Evolutionary conservation across 2,113 vertebrate genomes (phyloP), one percentile per base, ranked within the genome.

Genomic region (Megalops atlanticus): DNA sequence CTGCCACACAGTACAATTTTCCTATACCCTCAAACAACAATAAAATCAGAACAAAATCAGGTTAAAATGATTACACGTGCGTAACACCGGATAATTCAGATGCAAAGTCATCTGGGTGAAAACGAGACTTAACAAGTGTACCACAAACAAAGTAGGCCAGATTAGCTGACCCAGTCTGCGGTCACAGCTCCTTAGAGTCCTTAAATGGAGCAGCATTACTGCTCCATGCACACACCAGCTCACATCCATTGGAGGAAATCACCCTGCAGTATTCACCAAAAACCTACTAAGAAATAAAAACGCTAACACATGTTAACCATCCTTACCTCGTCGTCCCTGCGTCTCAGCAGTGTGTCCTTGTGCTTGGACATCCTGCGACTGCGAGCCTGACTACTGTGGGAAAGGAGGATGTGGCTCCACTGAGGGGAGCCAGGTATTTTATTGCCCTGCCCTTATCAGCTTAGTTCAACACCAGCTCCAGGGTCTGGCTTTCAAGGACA

Each of bases 361-460:
- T 82, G 89, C 80, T 82, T 84, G 24, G 86, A 89, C 82, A 81
- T 87, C 2, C 2, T 10, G 6, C 58, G n/a, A 2, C 24, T 31
- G 24, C 31, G 58, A n/a, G 58, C 0, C 24, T 31, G n/a, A 64
- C 80, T 45, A 12, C 31, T 14, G 11, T 41, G 4, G 14, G 38
- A 11, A 8, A 24, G 49, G 39, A 12, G 8, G 36, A 11, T 2
- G 27, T 18, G 39, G 18, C 14, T 16, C 52, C 27, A 24, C 15
- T 47, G 47, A 7, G 31, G 33, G 71, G 1, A 3, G 10, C 12
- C 16, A 75, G 71, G 43, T 6, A 15, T 31, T 68, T 88, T 90
- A 89, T 81, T 84, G 78, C 58, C 47, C n/a, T 40, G 14, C 86
- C 84, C 86, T 93, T 93, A 94, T 93, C 93, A 92, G 91, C 91